phyloP scores from a whole-genome alignment of 2,888 invertebrate genomes.

The Lottia scabra region DNA sequence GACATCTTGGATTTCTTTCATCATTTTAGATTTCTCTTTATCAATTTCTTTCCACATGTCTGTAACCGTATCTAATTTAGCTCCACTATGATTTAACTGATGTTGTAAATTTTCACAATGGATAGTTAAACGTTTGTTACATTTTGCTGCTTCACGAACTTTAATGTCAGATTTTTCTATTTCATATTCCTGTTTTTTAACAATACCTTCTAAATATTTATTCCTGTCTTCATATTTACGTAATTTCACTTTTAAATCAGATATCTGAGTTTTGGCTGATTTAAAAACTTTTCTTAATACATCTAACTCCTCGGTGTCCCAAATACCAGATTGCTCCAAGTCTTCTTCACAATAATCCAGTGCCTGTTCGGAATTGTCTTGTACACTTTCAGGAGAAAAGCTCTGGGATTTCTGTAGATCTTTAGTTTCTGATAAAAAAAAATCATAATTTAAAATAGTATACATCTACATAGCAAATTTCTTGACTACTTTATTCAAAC shows the following conservation, averaged over 20 bases:
- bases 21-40: conserved; percentile 45
- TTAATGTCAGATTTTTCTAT: conserved; percentile 36
- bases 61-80: conserved; percentile 52
- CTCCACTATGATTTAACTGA: conserved; percentile 45
- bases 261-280: conserved; percentile 53
- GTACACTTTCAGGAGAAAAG: too few species aligned
- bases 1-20: conserved; percentile 50
- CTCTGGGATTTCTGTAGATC: too few species aligned
- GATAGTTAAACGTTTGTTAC: conserved; percentile 56
- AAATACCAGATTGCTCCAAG: conserved; percentile 51
- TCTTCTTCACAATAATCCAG: too few species aligned
- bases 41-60: conserved; percentile 55
- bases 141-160: conserved; percentile 48
- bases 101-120: conserved; percentile 51
- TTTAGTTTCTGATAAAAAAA: too few species aligned
- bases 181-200: conserved; percentile 33
- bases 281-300: conserved; percentile 56
- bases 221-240: conserved; percentile 44
- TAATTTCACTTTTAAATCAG: conserved; percentile 46
- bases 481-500: too few species aligned
- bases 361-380: too few species aligned
- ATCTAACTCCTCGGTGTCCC: conserved; percentile 56
- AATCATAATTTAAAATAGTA: too few species aligned
- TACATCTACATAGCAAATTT: too few species aligned
- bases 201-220: conserved; percentile 38